Base-by-base conservation (phyloP, 2,797 vertebrate species). In the Pangasius sanitwongsei region DNA sequence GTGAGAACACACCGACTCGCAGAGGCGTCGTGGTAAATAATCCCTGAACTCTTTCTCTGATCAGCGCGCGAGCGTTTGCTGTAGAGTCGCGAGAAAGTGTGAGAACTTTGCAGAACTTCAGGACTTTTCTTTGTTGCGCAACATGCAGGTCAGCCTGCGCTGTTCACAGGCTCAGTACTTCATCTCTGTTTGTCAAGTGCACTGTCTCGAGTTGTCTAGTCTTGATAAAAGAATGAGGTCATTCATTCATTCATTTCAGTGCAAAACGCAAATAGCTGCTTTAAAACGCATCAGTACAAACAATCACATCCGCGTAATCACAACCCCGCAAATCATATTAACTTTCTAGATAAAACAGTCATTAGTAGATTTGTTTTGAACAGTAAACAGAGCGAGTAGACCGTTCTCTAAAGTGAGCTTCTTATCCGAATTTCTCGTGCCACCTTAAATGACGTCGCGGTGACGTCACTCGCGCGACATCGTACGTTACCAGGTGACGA, bases 11-110 rank as follows among this genome's bases (percentile, higher is more conserved):
- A 20, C 74, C 6, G 3, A 41, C 53, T 11, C 37, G 81, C 65
- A 63, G 37, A 74, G 92, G 88, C 75, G 77, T 92, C 72, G 88
- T 87, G 90, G 92, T 90, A 86, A 85, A 77, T 85, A 57, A 20
- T 4, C 13, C 25, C 57, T n/a, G 8, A 37, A 25, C 20, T 41
- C 1, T 37, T 11, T 44, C 48, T 53, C 7, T 9, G 0, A 20
- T 37, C 1, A 18, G n/a, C 7, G 63, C 9, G 74, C 15, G 74
- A 2, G 28, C 5, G 11, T 13, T 23, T 13, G 55, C 25, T 37
- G 8, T 81, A 11, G 18, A 34, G 50, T 4, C 3, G 75, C n/a
- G 57, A 37, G 9, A 18, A 28, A 63, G 57, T 25, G 50, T 4
- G 0, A 61, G 74, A 72, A 88, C 15, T 88, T 78, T 28, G 16